Conservation (phyloP, 1,140 invertebrate genomes). For the Drosophila athabasca region DNA sequence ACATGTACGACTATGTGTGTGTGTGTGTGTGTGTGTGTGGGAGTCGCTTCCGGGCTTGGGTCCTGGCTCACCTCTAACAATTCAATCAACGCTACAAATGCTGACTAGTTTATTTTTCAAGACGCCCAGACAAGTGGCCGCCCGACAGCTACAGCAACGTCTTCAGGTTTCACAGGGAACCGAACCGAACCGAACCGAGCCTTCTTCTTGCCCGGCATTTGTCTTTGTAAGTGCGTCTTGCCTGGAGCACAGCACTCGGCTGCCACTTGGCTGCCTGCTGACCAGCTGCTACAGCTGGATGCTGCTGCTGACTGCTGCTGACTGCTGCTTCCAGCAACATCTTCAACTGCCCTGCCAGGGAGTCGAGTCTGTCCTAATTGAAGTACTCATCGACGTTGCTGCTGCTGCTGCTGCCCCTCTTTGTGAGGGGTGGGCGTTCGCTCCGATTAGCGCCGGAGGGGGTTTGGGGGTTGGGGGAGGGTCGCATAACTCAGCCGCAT, state of each 20-base stretch:
- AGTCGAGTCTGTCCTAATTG: conserved; percentile 36
- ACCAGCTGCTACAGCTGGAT: conserved; percentile 53
- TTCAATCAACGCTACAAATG: conserved; percentile 79
- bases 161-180: no score
- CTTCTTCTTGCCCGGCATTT: conserved; percentile 46
- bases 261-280: conserved; percentile 53
- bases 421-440: background rate
- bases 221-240: conserved; percentile 54
- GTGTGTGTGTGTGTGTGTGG: background rate
- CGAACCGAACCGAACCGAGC: no score
- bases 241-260: conserved; percentile 38
- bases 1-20: conserved; percentile 4
- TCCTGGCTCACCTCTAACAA: conserved; percentile 65
- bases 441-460: conserved; percentile 31
- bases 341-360: no score
- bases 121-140: conserved; percentile 25
- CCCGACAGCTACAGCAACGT: conserved; percentile 1
- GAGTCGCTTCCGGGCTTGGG: conserved; percentile 1
- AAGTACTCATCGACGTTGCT: conserved; percentile 49
- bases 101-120: conserved; percentile 76
- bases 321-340: conserved; percentile 4
- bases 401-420: background rate
- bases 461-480: conserved; percentile 5
- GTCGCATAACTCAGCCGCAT: conserved; percentile 64
- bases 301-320: conserved; percentile 51